Evolutionary conservation across 1,140 invertebrate species (phyloP), one percentile per base, ranked within the genome.

Genomic region (Druon quercuslanigerum): DNA sequence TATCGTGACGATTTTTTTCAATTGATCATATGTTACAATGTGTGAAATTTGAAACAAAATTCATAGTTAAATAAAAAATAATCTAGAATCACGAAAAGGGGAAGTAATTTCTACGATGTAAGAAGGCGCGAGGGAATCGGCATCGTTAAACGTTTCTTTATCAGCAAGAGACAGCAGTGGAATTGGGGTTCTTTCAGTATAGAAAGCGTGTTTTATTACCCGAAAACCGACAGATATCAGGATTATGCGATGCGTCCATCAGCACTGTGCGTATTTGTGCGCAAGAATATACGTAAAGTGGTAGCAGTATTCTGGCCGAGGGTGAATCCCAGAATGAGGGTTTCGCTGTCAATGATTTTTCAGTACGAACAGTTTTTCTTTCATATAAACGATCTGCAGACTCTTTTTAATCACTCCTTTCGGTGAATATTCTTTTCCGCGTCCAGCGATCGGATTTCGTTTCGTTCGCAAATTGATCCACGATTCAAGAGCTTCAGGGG

Each of bases 221-320:
- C 90, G 90, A 92, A 92, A 92, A 92, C 90, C 90, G 86, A 90
- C 90, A 91, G 90, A 92, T 92, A 92, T 92, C 90, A 83, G 90
- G 90, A 91, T 92, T 91, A 92, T 90, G 86, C 88, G 86, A 83
- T 85, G 84, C 80, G 60, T 16, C 16, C 60, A 33, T 66, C 25
- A 66, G 40, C 60, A 16, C 40, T 66, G 33, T n/a, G 13, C 46
- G 33, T 40, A 66, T n/a, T 40, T 16, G 25, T 66, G 25, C 60
- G 40, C 60, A 66, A 5, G 33, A 5, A 66, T 33, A 56, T 19
- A 33, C 71, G 82, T 79, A 71, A 80, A 75, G 46, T 73, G 74
- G 77, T 77, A 56, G 74, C 9, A 60, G 11, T 60, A 25, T 33
- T 14, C 57, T 7, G 77, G 75, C 72, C 73, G 76, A 75, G 80